Base-by-base conservation (phyloP, 2,888 invertebrate species). In the Drosophila buzzatii region DNA sequence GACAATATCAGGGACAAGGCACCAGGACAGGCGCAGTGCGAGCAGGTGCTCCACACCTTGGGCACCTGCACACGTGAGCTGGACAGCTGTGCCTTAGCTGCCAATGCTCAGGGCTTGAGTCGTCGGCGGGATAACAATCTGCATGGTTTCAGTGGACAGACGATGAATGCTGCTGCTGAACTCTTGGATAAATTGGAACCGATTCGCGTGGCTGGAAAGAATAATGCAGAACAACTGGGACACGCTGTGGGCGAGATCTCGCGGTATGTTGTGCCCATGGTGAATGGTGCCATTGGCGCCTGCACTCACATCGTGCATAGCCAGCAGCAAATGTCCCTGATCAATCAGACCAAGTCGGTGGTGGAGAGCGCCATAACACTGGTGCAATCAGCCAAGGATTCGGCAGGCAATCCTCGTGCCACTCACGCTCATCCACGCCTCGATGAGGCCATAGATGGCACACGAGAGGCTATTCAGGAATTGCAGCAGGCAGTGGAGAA, bases 1-100 rank as follows among this genome's bases (percentile, higher is more conserved):
- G 96, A 97, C 16, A 97, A 98, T 76, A 98, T 99, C 84, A 96
- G 97, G 60, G 99, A 99, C 91, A 97, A 97, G 87, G 98, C 99
- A 0, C 99, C 99, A 0, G 99, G 99, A 0, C 99, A 99, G 92
- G 95, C 96, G 6, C 99, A 99, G 92, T 98, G 99, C 92, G 96
- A 97, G 52, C 94, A 95, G 0, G 97, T 97, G 0, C 94, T 98
- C 44, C 96, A 97, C 41, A 95, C 96, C 1, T 94, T 99, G 10
- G 95, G 95, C 76, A 94, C 95, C 1, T 95, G 96, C 81, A 96
- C 98, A 8, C 95, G 97, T 0, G 96, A 97, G 60, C 93, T 99
- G 62, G 98, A 99, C 93, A 96, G 97, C 73, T 97, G 97, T 0
- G 96, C 97, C 4, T 94, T 99, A 91, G 96, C 97, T 67, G 97